These are phyloP conservation scores for Astur gentilis DNA, from an alignment of 2,113 vertebrate species.

Conservation along the genomic window DNA sequence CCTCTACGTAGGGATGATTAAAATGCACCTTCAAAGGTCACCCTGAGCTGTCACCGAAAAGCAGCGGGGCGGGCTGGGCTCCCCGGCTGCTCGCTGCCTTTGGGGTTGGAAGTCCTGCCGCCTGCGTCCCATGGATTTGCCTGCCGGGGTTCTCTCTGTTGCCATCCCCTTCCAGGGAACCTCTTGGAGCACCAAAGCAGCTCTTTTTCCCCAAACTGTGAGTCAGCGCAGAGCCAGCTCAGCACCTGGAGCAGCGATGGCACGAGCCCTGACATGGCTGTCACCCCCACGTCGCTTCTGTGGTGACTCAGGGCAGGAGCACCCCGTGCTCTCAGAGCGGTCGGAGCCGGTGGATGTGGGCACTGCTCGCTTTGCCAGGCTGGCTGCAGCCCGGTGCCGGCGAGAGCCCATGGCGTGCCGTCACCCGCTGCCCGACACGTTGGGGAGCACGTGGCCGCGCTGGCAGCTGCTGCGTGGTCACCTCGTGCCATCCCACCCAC, in stretches of 20 bases:
- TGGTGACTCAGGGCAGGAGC: neutral
- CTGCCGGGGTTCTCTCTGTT: too few species aligned
- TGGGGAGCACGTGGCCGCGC: neutral
- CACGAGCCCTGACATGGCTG: neutral
- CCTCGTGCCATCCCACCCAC: neutral
- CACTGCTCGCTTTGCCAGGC: too few species aligned
- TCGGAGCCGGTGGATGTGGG: neutral
- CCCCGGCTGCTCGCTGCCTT: neutral
- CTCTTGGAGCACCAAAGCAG: neutral
- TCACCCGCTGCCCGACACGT: neutral
- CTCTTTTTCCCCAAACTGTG: neutral
- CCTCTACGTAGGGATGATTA: neutral
- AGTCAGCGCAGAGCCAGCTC: neutral
- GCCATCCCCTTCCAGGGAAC: neutral
- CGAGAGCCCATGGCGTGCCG: rapidly evolving
- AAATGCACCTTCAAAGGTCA: neutral
- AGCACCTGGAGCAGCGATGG: neutral
- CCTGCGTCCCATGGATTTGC: rapidly evolving
- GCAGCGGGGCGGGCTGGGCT: neutral
- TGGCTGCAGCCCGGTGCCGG: neutral
- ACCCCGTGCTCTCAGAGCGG: rapidly evolving
- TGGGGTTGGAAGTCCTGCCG: neutral
- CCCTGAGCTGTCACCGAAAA: neutral
- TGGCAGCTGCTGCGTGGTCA: neutral
- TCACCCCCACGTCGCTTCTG: neutral